Conservation (phyloP, 2,888 invertebrate species). For the Parthenolecanium corni region DNA sequence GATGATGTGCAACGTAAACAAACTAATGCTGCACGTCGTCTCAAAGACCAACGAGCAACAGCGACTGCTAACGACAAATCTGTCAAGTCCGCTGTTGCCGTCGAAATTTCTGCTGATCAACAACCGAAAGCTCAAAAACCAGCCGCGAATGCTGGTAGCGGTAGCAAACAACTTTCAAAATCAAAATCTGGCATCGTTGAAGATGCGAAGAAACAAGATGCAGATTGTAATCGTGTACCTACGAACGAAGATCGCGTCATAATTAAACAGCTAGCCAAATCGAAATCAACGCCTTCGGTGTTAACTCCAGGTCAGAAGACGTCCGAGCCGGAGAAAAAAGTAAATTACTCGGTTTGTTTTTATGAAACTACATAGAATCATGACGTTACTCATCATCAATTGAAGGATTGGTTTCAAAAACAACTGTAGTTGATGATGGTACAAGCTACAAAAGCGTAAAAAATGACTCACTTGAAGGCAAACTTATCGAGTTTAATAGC, state of each 20-base stretch:
- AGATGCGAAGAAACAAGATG: slow-evolving; percentile 5
- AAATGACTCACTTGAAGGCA: too few species aligned
- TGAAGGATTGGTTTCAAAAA: background rate
- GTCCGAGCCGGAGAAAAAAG: slow-evolving; percentile 10
- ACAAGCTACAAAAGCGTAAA: too few species aligned
- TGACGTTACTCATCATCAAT: too few species aligned
- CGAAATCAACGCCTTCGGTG: slow-evolving; percentile 47
- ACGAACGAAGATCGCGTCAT: background rate
- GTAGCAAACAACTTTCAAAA: slow-evolving; percentile 1
- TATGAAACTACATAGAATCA: too few species aligned
- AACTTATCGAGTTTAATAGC: too few species aligned
- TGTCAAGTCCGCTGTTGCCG: background rate
- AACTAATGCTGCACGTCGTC: slow-evolving; percentile 41
- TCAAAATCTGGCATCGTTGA: background rate
- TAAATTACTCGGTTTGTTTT: background rate
- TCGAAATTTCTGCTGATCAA: background rate
- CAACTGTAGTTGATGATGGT: too few species aligned
- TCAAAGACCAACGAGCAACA: slow-evolving; percentile 42
- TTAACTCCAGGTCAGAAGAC: slow-evolving; percentile 37
- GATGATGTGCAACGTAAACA: slow-evolving; percentile 34
- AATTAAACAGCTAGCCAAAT: slow-evolving; percentile 14
- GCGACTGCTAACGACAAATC: slow-evolving; percentile 25
- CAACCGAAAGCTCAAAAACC: background rate
- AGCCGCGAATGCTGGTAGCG: background rate
- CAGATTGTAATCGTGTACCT: background rate